Evolutionary conservation across 2,797 vertebrate species (phyloP).

Genomic region (Dermochelys coriacea): DNA sequence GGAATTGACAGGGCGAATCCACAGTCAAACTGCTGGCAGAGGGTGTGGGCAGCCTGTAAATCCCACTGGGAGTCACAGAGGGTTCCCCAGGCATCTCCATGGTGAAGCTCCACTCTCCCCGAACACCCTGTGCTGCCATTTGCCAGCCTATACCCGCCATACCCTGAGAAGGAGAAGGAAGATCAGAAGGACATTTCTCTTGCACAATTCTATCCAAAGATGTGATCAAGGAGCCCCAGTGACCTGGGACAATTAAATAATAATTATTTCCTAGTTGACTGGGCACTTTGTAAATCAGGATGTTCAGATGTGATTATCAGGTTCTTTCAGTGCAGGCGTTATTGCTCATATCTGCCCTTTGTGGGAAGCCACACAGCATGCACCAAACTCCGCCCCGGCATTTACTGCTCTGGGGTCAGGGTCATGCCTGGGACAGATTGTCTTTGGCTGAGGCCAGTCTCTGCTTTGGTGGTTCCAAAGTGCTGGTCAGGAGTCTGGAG

Average conservation of each 20-base stretch:
- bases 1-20: no score
- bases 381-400: neutral
- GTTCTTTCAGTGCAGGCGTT: neutral
- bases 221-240: no score
- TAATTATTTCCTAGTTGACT: no score
- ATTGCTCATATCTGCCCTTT: neutral
- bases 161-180: conserved; percentile 53
- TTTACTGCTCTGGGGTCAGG: neutral
- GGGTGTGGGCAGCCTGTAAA: conserved; percentile 49
- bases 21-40: conserved; percentile 59
- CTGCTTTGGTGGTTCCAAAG: no score
- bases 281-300: neutral
- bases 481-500: no score
- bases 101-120: conserved; percentile 74
- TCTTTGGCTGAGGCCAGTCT: no score
- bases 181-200: neutral
- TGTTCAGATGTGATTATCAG: neutral
- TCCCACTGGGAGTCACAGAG: conserved; percentile 71
- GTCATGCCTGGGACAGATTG: neutral
- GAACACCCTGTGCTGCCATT: conserved; percentile 59
- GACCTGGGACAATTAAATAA: no score
- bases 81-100: conserved; percentile 52
- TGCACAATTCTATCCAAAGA: no score
- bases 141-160: conserved; percentile 55
- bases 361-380: neutral